phyloP scores from a whole-genome alignment of 2,888 invertebrate species.

The Watsonalla cultraria region DNA sequence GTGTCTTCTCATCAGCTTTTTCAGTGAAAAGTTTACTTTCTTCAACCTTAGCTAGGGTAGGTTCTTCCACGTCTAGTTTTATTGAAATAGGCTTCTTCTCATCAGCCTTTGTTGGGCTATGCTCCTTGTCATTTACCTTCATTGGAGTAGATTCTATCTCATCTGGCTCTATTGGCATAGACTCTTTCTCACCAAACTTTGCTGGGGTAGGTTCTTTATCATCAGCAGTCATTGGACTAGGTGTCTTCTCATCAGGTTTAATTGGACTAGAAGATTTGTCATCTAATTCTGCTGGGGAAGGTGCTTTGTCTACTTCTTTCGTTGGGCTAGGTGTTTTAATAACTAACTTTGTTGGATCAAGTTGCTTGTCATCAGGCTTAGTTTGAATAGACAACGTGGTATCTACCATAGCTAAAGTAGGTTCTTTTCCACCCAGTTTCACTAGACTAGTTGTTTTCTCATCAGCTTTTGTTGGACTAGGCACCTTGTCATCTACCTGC shows the following conservation, averaged over 20 bases:
- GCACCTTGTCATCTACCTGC: conserved; percentile 2
- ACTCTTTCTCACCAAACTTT: conserved; percentile 3
- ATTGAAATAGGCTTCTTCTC: conserved; percentile 5
- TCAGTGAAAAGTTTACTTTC: too few relatives aligned
- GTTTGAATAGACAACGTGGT: not conserved
- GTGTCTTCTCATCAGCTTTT: too few relatives aligned
- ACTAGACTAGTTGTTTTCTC: conserved; percentile 11
- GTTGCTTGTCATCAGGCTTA: not conserved
- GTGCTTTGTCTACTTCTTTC: conserved; percentile 1
- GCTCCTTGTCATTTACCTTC: not conserved
- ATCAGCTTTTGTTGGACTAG: conserved; percentile 1
- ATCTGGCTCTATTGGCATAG: not conserved
- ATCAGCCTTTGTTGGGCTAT: conserved; percentile 1
- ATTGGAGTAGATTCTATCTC: too few relatives aligned
- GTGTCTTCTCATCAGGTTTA: not conserved
- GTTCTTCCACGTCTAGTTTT: not conserved
- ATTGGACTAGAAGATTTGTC: not conserved
- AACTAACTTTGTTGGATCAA: not conserved
- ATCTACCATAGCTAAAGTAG: conserved; percentile 4
- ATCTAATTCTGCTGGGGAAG: conserved; percentile 3
- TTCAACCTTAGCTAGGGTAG: too few relatives aligned
- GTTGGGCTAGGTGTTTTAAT: conserved; percentile 3
- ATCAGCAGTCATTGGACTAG: conserved; percentile 2
- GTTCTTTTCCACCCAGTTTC: conserved; percentile 1
- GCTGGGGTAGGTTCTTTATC: conserved; percentile 3